Base-by-base conservation (phyloP, 2,888 invertebrate species). In the Drosophila mayaguana region DNA sequence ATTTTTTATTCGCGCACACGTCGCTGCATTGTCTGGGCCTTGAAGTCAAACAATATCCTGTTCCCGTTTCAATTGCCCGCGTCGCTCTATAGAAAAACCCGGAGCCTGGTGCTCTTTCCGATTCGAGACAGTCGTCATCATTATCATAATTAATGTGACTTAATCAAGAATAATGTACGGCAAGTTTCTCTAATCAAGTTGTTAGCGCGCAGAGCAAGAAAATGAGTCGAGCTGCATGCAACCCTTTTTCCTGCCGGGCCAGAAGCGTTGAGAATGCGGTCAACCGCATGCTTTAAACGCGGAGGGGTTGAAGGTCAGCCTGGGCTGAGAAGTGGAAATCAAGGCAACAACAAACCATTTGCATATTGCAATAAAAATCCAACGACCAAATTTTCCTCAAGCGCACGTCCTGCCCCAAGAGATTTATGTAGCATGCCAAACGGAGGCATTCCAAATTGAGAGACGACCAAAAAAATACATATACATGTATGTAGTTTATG, bases 121-220 rank as follows among this genome's bases (percentile, higher is more conserved):
- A 85, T 86, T 86, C 90, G 89, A 80, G 59, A 67, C 81, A 78
- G 71, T 75, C 77, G 79, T 81, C 83, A 83, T 87, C 81, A 90
- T 90, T 91, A 90, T 90, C 88, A 90, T 90, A 90, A 90, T 89
- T 90, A 90, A 90, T 90, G 90, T 86, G 89, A 87, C 90, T 84
- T 90, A 90, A 90, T 90, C 90, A 90, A 90, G 90, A 90, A 86
- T 83, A 91, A 91, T 91, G 90, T 85, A 68, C 64, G 56, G 48
- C 57, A 67, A 73, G 75, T 76, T 75, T 64, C 65, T 66, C 69
- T 78, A 90, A 91, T 89, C 75, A 90, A 89, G 89, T 82, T 85
- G 85, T 84, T 77, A 77, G 68, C 59, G 66, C 61, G 54, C 43
- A 40, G 20, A 34, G 34, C 20, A 40, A 40, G 64, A 3, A 50